Evolutionary conservation across 2,888 invertebrate species (phyloP), one percentile per base, ranked within the genome.

Genomic region (Ernsta delagoae): DNA sequence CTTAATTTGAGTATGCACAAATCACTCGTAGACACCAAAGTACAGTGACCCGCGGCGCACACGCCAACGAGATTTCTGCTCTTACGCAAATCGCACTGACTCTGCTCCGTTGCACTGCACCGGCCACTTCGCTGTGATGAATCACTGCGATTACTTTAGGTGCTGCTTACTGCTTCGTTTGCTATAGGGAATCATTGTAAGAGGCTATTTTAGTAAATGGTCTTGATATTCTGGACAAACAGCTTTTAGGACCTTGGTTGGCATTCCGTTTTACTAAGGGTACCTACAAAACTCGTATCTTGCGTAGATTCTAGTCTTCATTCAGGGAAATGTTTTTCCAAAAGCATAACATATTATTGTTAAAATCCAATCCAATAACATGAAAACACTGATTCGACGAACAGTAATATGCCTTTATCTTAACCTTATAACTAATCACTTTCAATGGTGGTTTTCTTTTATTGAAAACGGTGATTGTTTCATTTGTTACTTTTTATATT

Each of bases 51-150:
- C n/a, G n/a, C n/a, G n/a, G n/a, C 31, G 66, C 41, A 43, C 59
- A 36, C 9, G 48, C 65, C 59, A 59, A 31, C 59, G 41, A 59
- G 64, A 66, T 70, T 64, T 70, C 64, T 70, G 65, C 64, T 64
- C 64, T 70, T 72, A 62, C 70, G 70, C 70, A 64, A 72, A 64
- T 59, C 57, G 57, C 70, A 53, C 56, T 63, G 63, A 61, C 70
- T 59, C 63, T 54, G 66, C 62, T 24, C 59, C 54, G 66, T 60
- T 56, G 41, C 41, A 41, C 41, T 7, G 59, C 56, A 65, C 61
- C 48, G 62, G 59, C 39, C 63, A 41, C 62, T 48, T 31, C 41
- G 41, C 67, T 36, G 54, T 67, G 60, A 67, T 67, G 67, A 67
- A 61, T 67, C 67, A 67, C 61, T 50, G 60, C 43, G 54, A 67